Evolutionary conservation across 2,888 invertebrate genomes (phyloP).

Genomic region (Andrena haemorrhoa): DNA sequence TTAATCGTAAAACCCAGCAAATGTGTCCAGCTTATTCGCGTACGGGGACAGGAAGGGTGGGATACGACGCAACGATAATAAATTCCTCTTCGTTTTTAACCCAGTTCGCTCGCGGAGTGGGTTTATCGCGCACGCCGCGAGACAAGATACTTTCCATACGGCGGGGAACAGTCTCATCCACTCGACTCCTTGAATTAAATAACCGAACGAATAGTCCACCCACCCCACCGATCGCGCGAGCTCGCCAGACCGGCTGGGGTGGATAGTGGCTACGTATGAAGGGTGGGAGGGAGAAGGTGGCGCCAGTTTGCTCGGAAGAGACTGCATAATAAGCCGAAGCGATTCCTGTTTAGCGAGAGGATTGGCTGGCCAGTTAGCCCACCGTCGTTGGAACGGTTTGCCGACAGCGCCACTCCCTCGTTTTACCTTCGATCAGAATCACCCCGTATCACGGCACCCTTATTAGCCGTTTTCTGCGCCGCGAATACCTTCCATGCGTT

Average conservation of each 20-base stretch:
- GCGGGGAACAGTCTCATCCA: conserved; percentile 42
- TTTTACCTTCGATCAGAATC: conserved; percentile 72
- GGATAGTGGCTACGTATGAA: neutral
- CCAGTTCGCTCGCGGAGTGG: conserved; percentile 1
- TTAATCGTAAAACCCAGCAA: conserved; percentile 29
- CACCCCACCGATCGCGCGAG: neutral
- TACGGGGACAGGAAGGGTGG: neutral
- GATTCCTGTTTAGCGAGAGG: conserved; percentile 70
- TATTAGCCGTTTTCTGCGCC: conserved; percentile 51
- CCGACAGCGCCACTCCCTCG: conserved; percentile 55
- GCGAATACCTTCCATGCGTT: neutral
- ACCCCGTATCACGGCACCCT: conserved; percentile 73
- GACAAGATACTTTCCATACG: conserved; percentile 46
- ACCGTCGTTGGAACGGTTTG: conserved; percentile 65
- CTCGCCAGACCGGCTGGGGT: neutral
- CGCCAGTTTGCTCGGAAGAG: conserved; percentile 39
- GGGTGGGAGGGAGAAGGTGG: conserved; percentile 23
- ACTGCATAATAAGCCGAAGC: conserved; percentile 74
- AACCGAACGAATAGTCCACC: conserved; percentile 22
- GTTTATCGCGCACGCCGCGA: conserved; percentile 20
- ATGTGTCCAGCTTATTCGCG: conserved; percentile 7
- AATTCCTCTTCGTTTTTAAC: conserved; percentile 14
- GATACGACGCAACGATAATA: conserved; percentile 14
- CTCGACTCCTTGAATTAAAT: conserved; percentile 39
- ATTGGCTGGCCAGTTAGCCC: conserved; percentile 61